These are phyloP conservation scores for Pycnonotus jocosus DNA, from an alignment of 2,113 vertebrate genomes.

Conservation along the genomic window DNA sequence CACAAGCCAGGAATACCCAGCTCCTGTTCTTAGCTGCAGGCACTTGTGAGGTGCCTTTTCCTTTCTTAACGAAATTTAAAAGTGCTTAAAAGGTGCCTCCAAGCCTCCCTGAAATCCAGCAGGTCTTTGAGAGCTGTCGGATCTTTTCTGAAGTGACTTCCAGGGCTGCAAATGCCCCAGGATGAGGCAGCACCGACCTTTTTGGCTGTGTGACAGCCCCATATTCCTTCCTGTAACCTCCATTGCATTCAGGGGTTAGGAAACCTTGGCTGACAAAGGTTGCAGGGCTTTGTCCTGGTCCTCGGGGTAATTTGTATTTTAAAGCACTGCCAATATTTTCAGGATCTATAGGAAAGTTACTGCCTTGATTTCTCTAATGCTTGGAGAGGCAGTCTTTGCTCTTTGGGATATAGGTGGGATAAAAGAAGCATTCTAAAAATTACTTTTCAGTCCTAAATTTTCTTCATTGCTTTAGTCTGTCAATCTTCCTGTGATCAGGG, in stretches of 20 bases:
- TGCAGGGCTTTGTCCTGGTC: neutral
- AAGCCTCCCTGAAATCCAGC: neutral
- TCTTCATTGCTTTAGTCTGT: neutral
- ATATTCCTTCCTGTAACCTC: neutral
- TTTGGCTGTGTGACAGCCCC: neutral
- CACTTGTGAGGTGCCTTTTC: neutral
- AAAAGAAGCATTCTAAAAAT: neutral
- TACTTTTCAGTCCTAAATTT: neutral
- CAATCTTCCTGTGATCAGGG: neutral
- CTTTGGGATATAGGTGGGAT: neutral
- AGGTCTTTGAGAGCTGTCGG: neutral
- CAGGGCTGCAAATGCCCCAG: neutral
- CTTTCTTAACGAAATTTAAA: neutral
- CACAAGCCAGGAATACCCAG: neutral
- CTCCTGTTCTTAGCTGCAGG: slow-evolving; percentile 45
- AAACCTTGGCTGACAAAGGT: neutral
- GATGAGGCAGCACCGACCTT: neutral
- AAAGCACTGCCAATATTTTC: neutral
- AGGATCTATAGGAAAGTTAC: neutral
- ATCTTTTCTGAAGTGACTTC: neutral
- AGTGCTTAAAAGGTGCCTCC: neutral
- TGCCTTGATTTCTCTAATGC: neutral
- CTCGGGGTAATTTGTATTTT: neutral
- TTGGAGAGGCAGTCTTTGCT: neutral
- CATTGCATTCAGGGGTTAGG: neutral